A percentile compares a stretch with the other conserved stretches of the same genome.
Evolutionary conservation across 2,888 invertebrate genomes (phyloP).

Genomic region (Melieria picta): DNA sequence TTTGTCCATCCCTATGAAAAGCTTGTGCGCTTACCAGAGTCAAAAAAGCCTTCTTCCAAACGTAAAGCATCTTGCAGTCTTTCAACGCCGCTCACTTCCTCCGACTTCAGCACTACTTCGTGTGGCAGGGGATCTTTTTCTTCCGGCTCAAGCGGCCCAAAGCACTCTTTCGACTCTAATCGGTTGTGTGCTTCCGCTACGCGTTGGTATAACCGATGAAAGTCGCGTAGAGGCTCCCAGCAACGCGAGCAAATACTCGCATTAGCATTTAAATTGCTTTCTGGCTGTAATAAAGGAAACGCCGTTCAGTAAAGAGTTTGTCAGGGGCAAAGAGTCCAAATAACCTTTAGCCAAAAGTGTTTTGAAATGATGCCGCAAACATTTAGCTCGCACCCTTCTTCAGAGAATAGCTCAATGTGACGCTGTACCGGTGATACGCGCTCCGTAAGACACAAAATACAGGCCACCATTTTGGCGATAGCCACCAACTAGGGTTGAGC

Average conservation of each 20-base stretch:
- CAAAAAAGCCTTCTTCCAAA: constrained; percentile 42
- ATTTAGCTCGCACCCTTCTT: constrained; percentile 52
- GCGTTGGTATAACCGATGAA: constrained; percentile 54
- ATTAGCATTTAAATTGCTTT: constrained; percentile 37
- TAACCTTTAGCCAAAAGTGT: constrained; percentile 62
- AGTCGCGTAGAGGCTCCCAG: constrained; percentile 53
- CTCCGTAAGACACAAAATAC: constrained; percentile 52
- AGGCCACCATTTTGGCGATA: constrained; percentile 36
- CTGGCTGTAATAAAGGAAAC: constrained; percentile 45
- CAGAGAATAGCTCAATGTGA: constrained; percentile 52
- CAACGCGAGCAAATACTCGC: constrained; percentile 52
- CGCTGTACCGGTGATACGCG: constrained; percentile 42
- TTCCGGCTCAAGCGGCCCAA: constrained; percentile 43
- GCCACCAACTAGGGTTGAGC: too few relatives aligned
- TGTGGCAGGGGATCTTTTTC: constrained; percentile 48
- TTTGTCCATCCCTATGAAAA: neutral
- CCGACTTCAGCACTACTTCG: constrained; percentile 47
- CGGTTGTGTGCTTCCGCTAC: constrained; percentile 52
- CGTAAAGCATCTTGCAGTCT: constrained; percentile 22
- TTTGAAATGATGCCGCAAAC: constrained; percentile 57
- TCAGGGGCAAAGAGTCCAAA: constrained; percentile 20
- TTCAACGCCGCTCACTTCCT: constrained; percentile 32
- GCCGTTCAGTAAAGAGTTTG: neutral
- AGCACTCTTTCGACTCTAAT: constrained; percentile 43
- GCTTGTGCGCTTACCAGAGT: constrained; percentile 37